A percentile compares a stretch with the other conserved stretches of the same genome.
These are phyloP conservation scores for Steatornis caripensis DNA, from an alignment of 2,113 vertebrate genomes.

Conservation along the genomic window DNA sequence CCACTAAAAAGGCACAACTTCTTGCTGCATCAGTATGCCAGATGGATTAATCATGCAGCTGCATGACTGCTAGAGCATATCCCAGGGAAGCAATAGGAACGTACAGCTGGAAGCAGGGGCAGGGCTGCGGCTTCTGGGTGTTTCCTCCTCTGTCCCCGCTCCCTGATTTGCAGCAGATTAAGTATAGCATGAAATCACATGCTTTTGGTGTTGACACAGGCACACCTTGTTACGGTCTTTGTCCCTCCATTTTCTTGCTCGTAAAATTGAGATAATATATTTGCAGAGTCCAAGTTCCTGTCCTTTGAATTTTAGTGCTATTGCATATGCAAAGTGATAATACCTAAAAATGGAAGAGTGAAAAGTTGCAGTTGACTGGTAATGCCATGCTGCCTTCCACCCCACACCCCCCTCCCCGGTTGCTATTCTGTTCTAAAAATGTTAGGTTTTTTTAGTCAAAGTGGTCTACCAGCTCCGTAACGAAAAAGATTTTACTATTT, in stretches of 20 bases:
- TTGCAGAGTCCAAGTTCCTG: background rate
- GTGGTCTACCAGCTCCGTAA: background rate
- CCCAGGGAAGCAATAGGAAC: background rate
- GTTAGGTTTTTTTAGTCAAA: background rate
- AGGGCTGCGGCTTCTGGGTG: background rate
- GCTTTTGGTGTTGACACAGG: background rate
- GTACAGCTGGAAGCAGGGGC: background rate
- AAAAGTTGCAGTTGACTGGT: background rate
- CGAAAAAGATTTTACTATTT: background rate
- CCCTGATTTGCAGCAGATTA: background rate
- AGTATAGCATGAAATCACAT: background rate
- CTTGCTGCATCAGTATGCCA: background rate
- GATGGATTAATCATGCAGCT: background rate
- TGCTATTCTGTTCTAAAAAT: background rate
- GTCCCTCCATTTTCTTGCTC: background rate
- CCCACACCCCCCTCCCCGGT: too few species aligned
- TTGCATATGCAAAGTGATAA: rapidly evolving
- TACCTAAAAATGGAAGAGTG: background rate
- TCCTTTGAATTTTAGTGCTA: background rate
- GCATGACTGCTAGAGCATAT: background rate
- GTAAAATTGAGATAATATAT: background rate
- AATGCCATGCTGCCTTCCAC: background rate
- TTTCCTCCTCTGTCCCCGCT: background rate
- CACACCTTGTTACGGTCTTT: background rate
- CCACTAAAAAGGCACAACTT: background rate